Conservation (phyloP, 2,888 invertebrate species). For the Agrochola circellaris region DNA sequence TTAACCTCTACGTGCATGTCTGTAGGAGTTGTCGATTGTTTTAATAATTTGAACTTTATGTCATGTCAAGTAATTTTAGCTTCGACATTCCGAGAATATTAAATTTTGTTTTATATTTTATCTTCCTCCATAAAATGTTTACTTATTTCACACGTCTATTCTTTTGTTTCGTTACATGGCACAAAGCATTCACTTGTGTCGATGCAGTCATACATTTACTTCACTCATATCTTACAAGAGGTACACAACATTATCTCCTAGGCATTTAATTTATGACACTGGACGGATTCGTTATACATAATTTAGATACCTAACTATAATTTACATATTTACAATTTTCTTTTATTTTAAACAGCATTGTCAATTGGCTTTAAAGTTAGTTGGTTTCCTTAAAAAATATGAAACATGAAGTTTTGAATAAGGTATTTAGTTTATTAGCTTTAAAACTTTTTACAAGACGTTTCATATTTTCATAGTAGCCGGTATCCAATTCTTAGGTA, state of each 20-base stretch:
- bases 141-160: conserved; percentile 28
- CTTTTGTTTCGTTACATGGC: conserved; percentile 79
- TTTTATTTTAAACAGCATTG: conserved; percentile 36
- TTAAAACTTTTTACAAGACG: conserved; percentile 42
- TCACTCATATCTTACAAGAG: conserved; percentile 55
- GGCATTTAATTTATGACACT: conserved; percentile 85
- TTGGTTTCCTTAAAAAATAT: conserved; percentile 50
- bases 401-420: conserved; percentile 48
- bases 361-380: conserved; percentile 26
- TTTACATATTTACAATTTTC: conserved; percentile 84
- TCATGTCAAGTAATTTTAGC: conserved; percentile 32
- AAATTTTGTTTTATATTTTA: background rate
- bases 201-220: conserved; percentile 65
- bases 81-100: conserved; percentile 12
- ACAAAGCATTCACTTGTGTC: conserved; percentile 88
- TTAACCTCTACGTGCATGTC: conserved; percentile 34
- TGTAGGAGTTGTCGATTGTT: conserved; percentile 8
- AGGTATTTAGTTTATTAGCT: conserved; percentile 38
- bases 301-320: conserved; percentile 71
- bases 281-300: conserved; percentile 77
- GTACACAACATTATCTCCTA: conserved; percentile 63
- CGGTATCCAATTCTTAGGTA: conserved; percentile 22
- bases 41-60: conserved; percentile 26
- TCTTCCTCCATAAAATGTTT: background rate
- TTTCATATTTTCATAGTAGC: conserved; percentile 55